Percentiles rank a stretch among this genome's conserved stretches.
Evolutionary conservation across 2,888 invertebrate species (phyloP).

Genomic region (Hemicrepidius hirtus): DNA sequence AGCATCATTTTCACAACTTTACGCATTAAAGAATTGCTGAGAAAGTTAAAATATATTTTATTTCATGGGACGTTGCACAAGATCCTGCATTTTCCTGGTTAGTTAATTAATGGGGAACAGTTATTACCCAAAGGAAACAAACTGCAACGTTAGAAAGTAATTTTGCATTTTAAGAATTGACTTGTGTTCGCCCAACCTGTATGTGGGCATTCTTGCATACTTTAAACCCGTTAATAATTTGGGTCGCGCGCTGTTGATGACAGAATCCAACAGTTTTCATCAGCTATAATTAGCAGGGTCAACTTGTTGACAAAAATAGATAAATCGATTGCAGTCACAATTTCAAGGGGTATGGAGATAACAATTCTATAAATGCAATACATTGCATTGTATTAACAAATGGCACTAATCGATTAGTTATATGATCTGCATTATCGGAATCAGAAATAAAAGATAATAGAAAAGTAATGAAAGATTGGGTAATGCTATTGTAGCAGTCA

Average conservation of each 20-base stretch:
- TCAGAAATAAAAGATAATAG: background rate
- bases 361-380: background rate
- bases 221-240: constrained; percentile 18
- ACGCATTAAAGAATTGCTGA: background rate
- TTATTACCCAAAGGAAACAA: constrained; percentile 5
- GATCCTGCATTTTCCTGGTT: constrained; percentile 21
- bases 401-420: constrained; percentile 1
- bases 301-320: constrained; percentile 1
- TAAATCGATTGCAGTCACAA: background rate
- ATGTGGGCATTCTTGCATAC: constrained; percentile 25
- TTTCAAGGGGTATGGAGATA: background rate
- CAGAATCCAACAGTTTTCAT: background rate
- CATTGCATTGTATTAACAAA: background rate
- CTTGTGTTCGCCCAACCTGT: constrained; percentile 8
- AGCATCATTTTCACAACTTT: too few species aligned
- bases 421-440: background rate
- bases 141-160: constrained; percentile 25
- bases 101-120: constrained; percentile 5
- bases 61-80: constrained; percentile 15
- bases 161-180: constrained; percentile 1
- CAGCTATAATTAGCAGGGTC: constrained; percentile 3
- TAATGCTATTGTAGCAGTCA: constrained; percentile 6
- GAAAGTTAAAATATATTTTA: constrained; percentile 4
- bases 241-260: constrained; percentile 1
- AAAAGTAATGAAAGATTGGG: constrained; percentile 11